Conservation (phyloP, 2,888 invertebrate species). For the Lottia scabra region DNA sequence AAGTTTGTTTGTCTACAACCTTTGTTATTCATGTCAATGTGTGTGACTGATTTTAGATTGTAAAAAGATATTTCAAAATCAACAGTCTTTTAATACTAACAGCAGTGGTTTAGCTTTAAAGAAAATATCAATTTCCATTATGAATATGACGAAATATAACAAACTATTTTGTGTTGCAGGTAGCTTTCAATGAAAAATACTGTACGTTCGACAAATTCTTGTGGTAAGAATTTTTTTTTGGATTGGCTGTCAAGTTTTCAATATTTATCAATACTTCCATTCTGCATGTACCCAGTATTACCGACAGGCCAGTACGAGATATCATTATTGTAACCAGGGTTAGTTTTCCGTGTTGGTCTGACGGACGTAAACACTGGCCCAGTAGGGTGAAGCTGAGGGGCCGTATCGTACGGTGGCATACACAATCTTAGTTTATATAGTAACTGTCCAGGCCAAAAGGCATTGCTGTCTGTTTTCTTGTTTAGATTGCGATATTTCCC, state of each 20-base stretch:
- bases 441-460: constrained; percentile 66
- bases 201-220: too few species aligned
- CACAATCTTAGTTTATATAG: constrained; percentile 61
- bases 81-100: too few species aligned
- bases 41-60: too few species aligned
- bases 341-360: constrained; percentile 29
- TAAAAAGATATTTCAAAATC: too few species aligned
- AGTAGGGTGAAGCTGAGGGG: constrained; percentile 22
- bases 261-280: constrained; percentile 49
- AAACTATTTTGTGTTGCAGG: too few species aligned
- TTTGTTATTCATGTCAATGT: too few species aligned
- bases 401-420: constrained; percentile 50
- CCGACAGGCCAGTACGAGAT: constrained; percentile 47
- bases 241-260: constrained; percentile 18
- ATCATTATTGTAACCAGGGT: constrained; percentile 47
- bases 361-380: constrained; percentile 45
- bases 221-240: too few species aligned
- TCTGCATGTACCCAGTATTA: constrained; percentile 43
- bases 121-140: too few species aligned
- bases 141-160: too few species aligned
- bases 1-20: too few species aligned
- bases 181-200: too few species aligned
- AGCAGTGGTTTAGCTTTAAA: too few species aligned
- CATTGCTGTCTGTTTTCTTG: constrained; percentile 42
- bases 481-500: constrained; percentile 46